These are phyloP conservation scores for Dolichomitus sp. DNA, from an alignment of 2,888 invertebrate species.

Conservation along the genomic window DNA sequence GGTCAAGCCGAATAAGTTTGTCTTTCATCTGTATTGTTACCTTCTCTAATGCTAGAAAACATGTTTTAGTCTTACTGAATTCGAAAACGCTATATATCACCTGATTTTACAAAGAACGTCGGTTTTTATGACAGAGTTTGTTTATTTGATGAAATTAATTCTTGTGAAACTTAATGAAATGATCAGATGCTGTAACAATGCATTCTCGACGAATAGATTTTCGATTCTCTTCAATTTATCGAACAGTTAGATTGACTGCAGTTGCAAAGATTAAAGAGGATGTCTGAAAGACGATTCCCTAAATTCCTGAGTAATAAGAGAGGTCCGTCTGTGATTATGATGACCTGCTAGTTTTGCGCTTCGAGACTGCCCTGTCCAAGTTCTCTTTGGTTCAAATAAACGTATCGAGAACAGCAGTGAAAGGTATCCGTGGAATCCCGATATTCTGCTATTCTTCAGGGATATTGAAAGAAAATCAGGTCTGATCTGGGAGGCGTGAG, in stretches of 20 bases:
- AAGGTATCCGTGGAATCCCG: not conserved
- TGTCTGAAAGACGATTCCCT: slow-evolving; percentile 5
- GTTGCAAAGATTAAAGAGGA: slow-evolving; percentile 9
- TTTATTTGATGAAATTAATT: not conserved
- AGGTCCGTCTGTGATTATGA: slow-evolving; percentile 56
- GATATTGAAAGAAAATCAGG: no score
- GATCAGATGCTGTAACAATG: not conserved
- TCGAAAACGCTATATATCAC: not conserved
- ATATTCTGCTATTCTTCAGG: no score
- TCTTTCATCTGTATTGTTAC: slow-evolving; percentile 32
- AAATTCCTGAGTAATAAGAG: slow-evolving; percentile 43
- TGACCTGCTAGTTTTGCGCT: slow-evolving; percentile 19
- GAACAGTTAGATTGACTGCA: slow-evolving; percentile 5
- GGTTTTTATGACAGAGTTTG: not conserved
- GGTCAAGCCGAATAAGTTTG: slow-evolving; percentile 46
- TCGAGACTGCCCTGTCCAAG: slow-evolving; percentile 10
- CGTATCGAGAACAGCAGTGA: not conserved
- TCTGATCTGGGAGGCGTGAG: no score
- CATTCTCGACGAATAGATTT: slow-evolving; percentile 18
- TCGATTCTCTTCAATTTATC: slow-evolving; percentile 22
- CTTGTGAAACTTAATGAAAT: not conserved
- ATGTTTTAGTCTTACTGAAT: not conserved
- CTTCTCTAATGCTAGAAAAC: not conserved
- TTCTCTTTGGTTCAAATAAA: slow-evolving; percentile 33
- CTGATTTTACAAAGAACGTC: not conserved